Evolutionary conservation across 2,797 vertebrate species (phyloP), one percentile per base, ranked within the genome.

Genomic region (Dermochelys coriacea): DNA sequence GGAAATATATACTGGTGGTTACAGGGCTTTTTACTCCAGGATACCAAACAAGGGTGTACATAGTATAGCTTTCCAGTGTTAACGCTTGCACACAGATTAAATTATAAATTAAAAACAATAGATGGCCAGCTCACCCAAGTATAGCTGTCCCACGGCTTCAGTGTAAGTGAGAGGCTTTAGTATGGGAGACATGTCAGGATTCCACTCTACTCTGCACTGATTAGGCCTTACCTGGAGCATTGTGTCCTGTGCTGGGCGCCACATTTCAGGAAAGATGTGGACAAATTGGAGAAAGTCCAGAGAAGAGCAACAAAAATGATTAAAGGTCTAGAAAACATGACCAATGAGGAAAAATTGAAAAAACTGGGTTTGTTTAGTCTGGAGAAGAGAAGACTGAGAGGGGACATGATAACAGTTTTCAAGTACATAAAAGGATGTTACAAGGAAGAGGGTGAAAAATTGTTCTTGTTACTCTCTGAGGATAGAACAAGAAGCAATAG

Each of bases 1-100:
- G 95, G 95, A 97, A 97, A 96, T 93, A 86, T 92, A 95, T 94
- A 94, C 85, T 93, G 91, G 95, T 95, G 94, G 87, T 93, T 94
- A 96, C 86, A 90, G 91, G 82, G 86, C 90, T 8, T 1, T 94
- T 96, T 96, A 85, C 37, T 96, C 93, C 93, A 85, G 41, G 6
- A 4, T 84, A 80, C n/a, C 78, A 93, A 95, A 87, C 64, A 95
- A 91, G 68, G 84, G 89, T 61, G 31, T 29, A 16, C 59, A 34
- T 31, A 16, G 55, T 55, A 97, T 87, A 94, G 80, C 0, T 91
- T 81, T 85, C 51, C 94, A 88, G 75, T 45, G n/a, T 95, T 97
- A 96, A 94, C 91, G n/a, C 94, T 94, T 97, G 71, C 71, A 95
- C 50, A 87, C 51, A 34, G 45, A 27, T 79, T 87, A 75, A 23